Conservation (phyloP, 2,113 vertebrate species). For the Otolemur garnettii region DNA sequence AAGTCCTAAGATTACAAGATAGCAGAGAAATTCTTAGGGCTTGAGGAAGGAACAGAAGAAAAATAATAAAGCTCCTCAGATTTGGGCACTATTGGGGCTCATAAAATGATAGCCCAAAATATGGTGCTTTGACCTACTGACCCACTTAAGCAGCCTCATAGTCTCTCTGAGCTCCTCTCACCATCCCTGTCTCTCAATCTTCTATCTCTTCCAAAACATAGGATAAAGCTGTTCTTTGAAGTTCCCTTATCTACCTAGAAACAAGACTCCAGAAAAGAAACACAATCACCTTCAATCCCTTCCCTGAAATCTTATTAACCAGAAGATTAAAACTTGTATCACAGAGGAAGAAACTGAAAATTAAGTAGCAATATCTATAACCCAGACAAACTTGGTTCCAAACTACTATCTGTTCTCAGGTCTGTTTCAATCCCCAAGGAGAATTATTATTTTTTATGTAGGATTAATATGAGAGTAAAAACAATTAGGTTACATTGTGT, state of each 20-base stretch:
- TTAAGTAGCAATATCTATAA: neutral
- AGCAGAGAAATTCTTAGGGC: neutral
- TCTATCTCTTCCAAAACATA: neutral
- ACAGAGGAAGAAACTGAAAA: neutral
- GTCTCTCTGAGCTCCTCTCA: neutral
- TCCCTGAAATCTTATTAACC: neutral
- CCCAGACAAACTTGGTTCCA: neutral
- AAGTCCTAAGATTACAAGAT: slow-evolving; percentile 11
- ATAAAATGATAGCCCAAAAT: neutral
- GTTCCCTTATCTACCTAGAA: neutral
- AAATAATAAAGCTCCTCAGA: neutral
- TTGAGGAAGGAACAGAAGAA: neutral
- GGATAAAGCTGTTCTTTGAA: neutral
- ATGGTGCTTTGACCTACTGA: neutral
- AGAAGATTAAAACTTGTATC: neutral
- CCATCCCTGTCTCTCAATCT: neutral
- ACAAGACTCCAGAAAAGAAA: neutral
- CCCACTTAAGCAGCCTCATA: neutral
- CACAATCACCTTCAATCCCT: neutral
- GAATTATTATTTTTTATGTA: neutral
- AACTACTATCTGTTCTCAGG: neutral
- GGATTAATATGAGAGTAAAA: too few relatives aligned
- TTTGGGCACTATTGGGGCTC: neutral
- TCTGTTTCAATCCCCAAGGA: neutral
- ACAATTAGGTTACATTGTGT: too few relatives aligned